Base-by-base conservation (phyloP, 2,797 vertebrate genomes). In the Darevskia mixta region DNA sequence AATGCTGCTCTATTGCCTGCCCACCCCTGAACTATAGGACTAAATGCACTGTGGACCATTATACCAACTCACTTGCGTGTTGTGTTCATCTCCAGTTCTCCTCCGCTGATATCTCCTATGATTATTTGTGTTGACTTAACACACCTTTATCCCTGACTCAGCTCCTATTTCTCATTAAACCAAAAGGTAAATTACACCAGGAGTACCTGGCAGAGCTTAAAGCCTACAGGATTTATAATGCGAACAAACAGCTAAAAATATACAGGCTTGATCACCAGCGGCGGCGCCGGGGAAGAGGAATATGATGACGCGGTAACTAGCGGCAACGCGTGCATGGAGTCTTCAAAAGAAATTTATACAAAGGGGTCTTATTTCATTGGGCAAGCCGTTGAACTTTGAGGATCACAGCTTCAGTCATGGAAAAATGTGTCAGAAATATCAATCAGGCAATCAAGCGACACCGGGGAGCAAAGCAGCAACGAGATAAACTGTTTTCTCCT, bases 91-190 rank as follows among this genome's bases (percentile, higher is more conserved):
- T 91, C 90, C 87, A 69, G 85, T 79, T 94, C 94, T 95, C 86
- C 77, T 82, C 3, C 23, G 3, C 29, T 75, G 79, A 25, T 79
- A 92, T 91, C 86, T 89, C 66, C 5, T 45, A 61, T 64, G 81
- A 94, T 89, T 87, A 90, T 95, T 92, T 95, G 93, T 95, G 92
- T 96, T 96, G 93, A 94, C 91, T 95, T 94, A 94, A 94, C 91
- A 86, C 3, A 1, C 90, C 94, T 94, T 94, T 94, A 95, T 95
- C 87, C 94, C 94, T 90, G 95, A 96, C 91, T 96, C 96, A 96
- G 95, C 95, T 95, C 94, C 94, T 95, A 93, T 95, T 96, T 95
- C 95, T 95, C 93, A 92, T 95, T 96, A 95, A 95, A 95, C 94
- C 94, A 88, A 89, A 96, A 97, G 94, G 96, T 95, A 96, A 96